A percentile compares a stretch with the other conserved stretches of the same genome.
Conservation (phyloP, 2,797 vertebrate species). For the Heteromormyrus szaboi region DNA sequence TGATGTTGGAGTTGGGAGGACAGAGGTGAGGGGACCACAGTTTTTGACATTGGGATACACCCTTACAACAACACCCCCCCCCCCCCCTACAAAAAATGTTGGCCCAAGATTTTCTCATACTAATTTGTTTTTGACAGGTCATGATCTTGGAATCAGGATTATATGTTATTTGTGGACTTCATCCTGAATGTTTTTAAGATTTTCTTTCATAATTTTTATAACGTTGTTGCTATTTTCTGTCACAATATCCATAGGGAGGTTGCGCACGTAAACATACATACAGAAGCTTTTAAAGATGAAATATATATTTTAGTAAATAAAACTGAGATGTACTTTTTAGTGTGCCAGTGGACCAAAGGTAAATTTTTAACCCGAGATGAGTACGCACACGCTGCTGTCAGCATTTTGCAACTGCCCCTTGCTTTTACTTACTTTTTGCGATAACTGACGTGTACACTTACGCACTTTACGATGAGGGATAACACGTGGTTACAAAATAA, state of each 20-base stretch:
- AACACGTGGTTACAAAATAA: background rate
- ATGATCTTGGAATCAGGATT: background rate
- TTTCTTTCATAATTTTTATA: background rate
- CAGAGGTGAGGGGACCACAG: background rate
- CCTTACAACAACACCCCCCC: background rate
- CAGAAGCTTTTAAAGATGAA: background rate
- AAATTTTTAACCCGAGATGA: background rate
- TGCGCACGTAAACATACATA: background rate
- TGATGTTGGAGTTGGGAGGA: background rate
- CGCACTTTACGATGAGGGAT: background rate
- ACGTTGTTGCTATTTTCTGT: slow-evolving; percentile 11
- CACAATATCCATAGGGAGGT: background rate
- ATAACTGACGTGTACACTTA: background rate
- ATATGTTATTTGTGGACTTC: background rate
- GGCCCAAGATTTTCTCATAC: background rate
- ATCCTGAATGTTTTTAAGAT: background rate
- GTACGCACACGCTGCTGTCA: background rate
- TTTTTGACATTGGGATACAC: background rate
- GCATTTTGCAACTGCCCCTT: background rate
- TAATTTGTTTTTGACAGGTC: background rate
- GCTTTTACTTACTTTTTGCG: background rate
- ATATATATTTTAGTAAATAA: background rate
- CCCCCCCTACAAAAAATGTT: background rate
- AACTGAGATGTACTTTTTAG: slow-evolving; percentile 1
- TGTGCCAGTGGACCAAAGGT: background rate